Evolutionary conservation across 2,113 vertebrate species (phyloP).

Genomic region (Martes martes): DNA sequence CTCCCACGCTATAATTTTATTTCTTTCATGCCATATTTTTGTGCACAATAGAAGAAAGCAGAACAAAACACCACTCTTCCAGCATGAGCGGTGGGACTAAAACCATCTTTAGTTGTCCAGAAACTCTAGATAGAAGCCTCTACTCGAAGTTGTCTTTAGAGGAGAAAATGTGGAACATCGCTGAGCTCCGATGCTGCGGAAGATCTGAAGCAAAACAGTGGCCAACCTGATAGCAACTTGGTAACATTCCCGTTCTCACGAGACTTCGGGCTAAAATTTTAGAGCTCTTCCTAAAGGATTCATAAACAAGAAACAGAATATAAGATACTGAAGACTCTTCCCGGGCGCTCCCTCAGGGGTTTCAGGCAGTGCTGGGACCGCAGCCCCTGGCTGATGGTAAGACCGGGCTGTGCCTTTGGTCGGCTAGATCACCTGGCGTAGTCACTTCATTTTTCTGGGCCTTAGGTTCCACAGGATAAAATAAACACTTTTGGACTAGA

Average conservation of each 20-base stretch:
- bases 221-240: not conserved
- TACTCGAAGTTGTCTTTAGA: not conserved
- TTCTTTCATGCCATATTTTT: not conserved
- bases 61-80: not conserved
- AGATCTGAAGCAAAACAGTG: not conserved
- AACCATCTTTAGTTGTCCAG: not conserved
- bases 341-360: rapidly evolving
- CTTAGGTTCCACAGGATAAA: not conserved
- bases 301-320: not conserved
- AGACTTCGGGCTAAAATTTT: not conserved
- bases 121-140: not conserved
- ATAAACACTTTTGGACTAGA: not conserved
- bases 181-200: not conserved
- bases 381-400: rapidly evolving
- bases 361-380: not conserved
- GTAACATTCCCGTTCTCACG: not conserved
- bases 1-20: not conserved
- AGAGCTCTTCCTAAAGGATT: not conserved
- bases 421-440: rapidly evolving
- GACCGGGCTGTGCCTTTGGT: not conserved
- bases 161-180: not conserved
- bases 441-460: not conserved
- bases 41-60: not conserved
- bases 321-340: not conserved
- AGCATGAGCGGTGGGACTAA: not conserved